Base-by-base conservation (phyloP, 2,797 vertebrate species). In the Enteromius treurensis region DNA sequence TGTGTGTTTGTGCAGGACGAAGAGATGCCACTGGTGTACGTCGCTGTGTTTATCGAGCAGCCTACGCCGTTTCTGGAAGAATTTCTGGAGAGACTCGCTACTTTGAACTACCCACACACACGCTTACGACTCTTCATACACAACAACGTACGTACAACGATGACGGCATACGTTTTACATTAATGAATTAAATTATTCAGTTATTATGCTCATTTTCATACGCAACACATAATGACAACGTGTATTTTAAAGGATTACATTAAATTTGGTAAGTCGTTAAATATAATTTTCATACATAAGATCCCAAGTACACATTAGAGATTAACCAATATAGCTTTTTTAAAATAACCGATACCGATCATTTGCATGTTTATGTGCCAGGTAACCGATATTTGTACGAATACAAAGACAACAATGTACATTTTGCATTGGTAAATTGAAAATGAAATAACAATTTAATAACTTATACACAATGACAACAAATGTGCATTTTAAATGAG, bases 51-150 rank as follows among this genome's bases (percentile, higher is more conserved):
- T 79, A 96, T 97, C 14, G 94, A 96, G 60, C 95, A 95, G 3
- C 90, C 96, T 0, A 96, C 95, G 0, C 95, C 97, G 0, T 97
- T 97, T 90, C 93, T 97, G 87, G 94, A 95, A 2, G 94, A 96
- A 79, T 97, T 97, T 88, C 90, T 97, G 77, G 91, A 96, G 29
- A 92, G 95, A 0, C 92, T 97, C 26, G 87, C 91, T 1, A 92
- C 92, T 0, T 81, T 96, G 53, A 95, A 92, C 88, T 97, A 97
- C 80, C 96, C 96, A 0, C 77, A 84, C 0, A 42, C 87, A 1
- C 91, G 92, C 32, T 75, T 96, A 47, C 91, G 89, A 21, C 95
- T 97, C 47, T 97, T 96, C 89, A 91, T 97, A 82, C 96, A 97
- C 92, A 97, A 97, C 89, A 96, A 91, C 0, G 95, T 96, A 88